Evolutionary conservation across 2,797 vertebrate species (phyloP).

Genomic region (Anolis apletophallus): DNA sequence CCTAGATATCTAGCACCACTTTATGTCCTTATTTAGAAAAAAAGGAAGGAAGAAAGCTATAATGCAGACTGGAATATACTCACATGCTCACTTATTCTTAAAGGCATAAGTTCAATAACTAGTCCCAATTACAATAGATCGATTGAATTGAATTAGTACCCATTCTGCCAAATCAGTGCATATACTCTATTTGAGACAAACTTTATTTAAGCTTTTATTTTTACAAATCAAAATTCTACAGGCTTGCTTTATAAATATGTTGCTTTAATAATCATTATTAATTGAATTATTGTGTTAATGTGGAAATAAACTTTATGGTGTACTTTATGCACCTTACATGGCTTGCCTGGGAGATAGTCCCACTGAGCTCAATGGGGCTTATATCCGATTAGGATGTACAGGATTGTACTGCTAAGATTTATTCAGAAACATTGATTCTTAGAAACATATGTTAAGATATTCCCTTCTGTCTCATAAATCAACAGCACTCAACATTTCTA

Average conservation of each 20-base stretch:
- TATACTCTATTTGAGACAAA: too few species aligned
- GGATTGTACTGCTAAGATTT: neutral
- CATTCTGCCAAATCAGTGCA: too few species aligned
- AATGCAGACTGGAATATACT: constrained; percentile 19
- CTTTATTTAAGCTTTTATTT: constrained; percentile 14
- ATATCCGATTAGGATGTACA: neutral
- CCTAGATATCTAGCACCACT: constrained; percentile 24
- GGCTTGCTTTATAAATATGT: constrained; percentile 24
- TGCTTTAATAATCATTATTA: neutral
- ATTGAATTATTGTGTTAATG: neutral
- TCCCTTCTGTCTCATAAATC: constrained; percentile 34
- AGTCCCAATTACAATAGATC: too few species aligned
- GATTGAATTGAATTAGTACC: neutral
- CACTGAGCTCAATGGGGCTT: neutral
- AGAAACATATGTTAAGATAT: constrained; percentile 29
- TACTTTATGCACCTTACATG: neutral
- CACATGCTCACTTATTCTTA: neutral
- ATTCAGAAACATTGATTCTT: constrained; percentile 3
- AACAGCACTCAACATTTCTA: constrained; percentile 25
- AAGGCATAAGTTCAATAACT: too few species aligned
- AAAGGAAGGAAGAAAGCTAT: constrained; percentile 33
- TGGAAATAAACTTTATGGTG: neutral
- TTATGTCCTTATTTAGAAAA: constrained; percentile 12
- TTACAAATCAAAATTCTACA: constrained; percentile 22
- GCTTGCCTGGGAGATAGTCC: neutral